Conservation (phyloP, 2,113 vertebrate species). For the Platycercus adscitus region DNA sequence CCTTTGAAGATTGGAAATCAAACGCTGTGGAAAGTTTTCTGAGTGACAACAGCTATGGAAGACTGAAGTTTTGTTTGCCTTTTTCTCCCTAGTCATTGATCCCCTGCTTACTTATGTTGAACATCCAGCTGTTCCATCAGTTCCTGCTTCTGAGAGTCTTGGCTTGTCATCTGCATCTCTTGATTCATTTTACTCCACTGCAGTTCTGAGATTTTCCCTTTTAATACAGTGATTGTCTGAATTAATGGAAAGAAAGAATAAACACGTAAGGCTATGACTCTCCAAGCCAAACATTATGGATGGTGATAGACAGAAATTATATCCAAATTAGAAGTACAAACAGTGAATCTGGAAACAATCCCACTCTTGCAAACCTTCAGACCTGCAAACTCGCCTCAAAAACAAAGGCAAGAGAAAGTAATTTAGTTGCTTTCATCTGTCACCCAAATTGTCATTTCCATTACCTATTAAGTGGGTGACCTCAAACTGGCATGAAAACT, state of each 20-base stretch:
- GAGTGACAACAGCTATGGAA: conserved; percentile 31
- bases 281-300: background rate
- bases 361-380: background rate
- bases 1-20: conserved; percentile 62
- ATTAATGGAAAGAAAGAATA: background rate
- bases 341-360: background rate
- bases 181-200: conserved; percentile 87
- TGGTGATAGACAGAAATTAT: background rate
- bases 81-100: conserved; percentile 22
- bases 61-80: conserved; percentile 19
- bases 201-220: conserved; percentile 86
- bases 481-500: conserved; percentile 4
- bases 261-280: background rate
- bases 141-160: conserved; percentile 86
- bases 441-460: background rate
- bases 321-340: background rate
- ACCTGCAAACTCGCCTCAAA: background rate
- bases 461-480: background rate
- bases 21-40: conserved; percentile 10
- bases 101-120: conserved; percentile 83
- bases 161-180: conserved; percentile 82
- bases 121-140: conserved; percentile 88
- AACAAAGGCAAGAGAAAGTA: background rate
- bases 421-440: background rate
- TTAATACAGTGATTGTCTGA: conserved; percentile 81